These are phyloP conservation scores for Naja naja DNA, from an alignment of 2,113 vertebrate genomes.

Conservation along the genomic window DNA sequence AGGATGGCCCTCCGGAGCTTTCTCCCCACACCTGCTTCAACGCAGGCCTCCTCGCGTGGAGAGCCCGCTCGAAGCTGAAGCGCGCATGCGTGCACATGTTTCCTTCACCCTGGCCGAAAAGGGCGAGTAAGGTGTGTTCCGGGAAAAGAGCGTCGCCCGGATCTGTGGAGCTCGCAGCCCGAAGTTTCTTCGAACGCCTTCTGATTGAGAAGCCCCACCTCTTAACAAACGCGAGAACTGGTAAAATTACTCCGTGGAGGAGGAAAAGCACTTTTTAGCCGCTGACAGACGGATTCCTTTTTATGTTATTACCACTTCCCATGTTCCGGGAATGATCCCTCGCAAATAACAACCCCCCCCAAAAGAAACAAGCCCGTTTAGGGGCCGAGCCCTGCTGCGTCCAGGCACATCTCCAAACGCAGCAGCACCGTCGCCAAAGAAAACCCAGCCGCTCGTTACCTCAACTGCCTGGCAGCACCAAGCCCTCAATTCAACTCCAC, in stretches of 20 bases:
- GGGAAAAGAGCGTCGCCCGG: neutral
- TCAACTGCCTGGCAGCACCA: neutral
- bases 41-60: neutral
- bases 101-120: neutral
- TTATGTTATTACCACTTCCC: neutral
- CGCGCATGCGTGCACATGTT: neutral
- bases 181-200: neutral
- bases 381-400: neutral
- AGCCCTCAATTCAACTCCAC: neutral
- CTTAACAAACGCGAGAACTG: neutral
- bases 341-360: neutral
- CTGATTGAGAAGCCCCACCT: neutral
- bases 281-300: neutral
- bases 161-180: too few relatives aligned
- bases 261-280: neutral
- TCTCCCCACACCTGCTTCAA: neutral
- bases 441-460: neutral
- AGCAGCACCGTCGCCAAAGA: conserved; percentile 2
- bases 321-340: conserved; percentile 1
- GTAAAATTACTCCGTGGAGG: neutral
- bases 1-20: too few relatives aligned
- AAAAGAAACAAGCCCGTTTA: neutral
- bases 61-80: neutral
- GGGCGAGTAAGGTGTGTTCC: neutral
- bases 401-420: conserved; percentile 20